phyloP scores from a whole-genome alignment of 2,888 invertebrate species.

The Sialis fuliginosa region DNA sequence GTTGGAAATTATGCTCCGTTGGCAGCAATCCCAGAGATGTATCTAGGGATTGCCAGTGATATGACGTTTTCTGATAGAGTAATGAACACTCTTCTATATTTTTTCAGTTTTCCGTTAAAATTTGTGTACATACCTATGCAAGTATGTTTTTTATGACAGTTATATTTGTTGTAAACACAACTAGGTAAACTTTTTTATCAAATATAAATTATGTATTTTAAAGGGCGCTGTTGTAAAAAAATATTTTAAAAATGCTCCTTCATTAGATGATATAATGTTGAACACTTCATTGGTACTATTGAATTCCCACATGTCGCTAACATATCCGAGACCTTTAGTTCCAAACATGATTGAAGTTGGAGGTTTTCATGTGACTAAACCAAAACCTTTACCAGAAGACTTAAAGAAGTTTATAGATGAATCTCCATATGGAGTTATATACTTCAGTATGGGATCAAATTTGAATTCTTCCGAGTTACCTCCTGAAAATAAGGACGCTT shows the following conservation, averaged over 20 bases:
- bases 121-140: not conserved
- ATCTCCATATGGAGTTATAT: slow-evolving; percentile 18
- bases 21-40: not conserved
- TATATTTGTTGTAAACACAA: slow-evolving; percentile 6
- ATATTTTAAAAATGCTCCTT: slow-evolving; percentile 13
- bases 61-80: slow-evolving; percentile 2
- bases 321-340: slow-evolving; percentile 11
- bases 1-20: not conserved
- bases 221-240: slow-evolving; percentile 11
- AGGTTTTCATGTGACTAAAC: slow-evolving; percentile 11
- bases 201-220: slow-evolving; percentile 8
- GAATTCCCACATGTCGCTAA: slow-evolving; percentile 12
- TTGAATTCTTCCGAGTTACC: slow-evolving; percentile 16
- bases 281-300: slow-evolving; percentile 11
- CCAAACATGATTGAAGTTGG: slow-evolving; percentile 15
- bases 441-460: slow-evolving; percentile 21
- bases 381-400: slow-evolving; percentile 10
- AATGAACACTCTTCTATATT: not conserved
- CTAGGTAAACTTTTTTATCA: no score
- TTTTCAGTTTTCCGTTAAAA: not conserved
- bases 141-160: not conserved
- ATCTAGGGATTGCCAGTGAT: no score
- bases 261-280: slow-evolving; percentile 8
- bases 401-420: slow-evolving; percentile 17
- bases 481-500: slow-evolving; percentile 11